Base-by-base conservation (phyloP, 1,140 invertebrate species). In the Papilio xuthus region DNA sequence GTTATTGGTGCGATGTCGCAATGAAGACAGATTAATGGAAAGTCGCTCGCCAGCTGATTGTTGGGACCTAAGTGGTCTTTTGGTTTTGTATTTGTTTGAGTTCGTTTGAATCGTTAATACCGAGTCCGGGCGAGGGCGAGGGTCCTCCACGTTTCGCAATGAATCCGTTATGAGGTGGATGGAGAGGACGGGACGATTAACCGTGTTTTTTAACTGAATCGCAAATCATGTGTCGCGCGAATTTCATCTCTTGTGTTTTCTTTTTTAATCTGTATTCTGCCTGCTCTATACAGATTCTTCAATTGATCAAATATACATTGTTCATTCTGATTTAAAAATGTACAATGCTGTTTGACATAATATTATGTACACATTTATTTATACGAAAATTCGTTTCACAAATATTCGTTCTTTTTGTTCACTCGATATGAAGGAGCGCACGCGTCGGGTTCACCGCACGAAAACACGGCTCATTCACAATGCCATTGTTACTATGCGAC, bases 81-180 rank as follows among this genome's bases (percentile, higher is more conserved):
- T 71, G 69, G 18, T 42, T 71, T 42, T 71, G 69, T 42, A 71
- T 71, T 71, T 42, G 69, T 71, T 42, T 71, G 69, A 26, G 60
- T 67, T 37, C 32, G 69, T 71, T 71, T 42, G 32, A 71, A 71
- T 71, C 69, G 32, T 71, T 71, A 71, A 71, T 71, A 42, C 69
- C 69, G 28, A 70, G 69, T 13, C n/a, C 20, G 23, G 63, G 63
- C 15, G 28, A 32, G 69, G 69, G 69, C 60, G 60, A 67, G 60
- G 60, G 60, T 28, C 26, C 60, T 67, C 60, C 60, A 42, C 69
- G 69, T 71, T 71, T 23, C 32, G 32, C 41, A 28, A 71, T 71
- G 69, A 71, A 71, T 71, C 69, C 13, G 69, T 71, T 42, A 71
- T 71, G 69, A 71, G 69, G 69, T 67, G 60, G 69, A 41, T 42